phyloP scores from a whole-genome alignment of 2,113 vertebrate genomes.

The Anolis carolinensis region DNA sequence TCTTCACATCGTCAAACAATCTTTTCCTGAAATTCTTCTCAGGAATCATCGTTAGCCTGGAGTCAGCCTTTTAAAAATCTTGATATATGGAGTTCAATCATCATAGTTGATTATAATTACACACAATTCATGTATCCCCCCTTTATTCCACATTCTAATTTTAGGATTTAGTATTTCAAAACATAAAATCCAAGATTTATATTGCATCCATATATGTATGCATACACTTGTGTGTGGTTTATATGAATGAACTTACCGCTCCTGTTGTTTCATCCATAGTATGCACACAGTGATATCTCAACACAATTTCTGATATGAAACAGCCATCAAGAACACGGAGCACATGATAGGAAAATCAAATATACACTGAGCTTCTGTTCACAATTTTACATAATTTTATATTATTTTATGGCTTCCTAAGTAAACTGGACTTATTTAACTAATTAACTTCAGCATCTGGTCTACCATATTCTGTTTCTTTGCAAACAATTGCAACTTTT shows the following conservation, averaged over 20 bases:
- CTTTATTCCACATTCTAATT: not conserved
- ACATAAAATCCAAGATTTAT: slow-evolving; percentile 17
- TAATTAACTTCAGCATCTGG: slow-evolving; percentile 29
- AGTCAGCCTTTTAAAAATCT: not conserved
- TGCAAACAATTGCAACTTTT: slow-evolving; percentile 56
- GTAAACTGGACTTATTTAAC: slow-evolving; percentile 8
- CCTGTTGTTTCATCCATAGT: slow-evolving; percentile 3
- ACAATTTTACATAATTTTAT: slow-evolving; percentile 40
- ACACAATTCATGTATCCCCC: not conserved
- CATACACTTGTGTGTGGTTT: not conserved
- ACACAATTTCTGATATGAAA: slow-evolving; percentile 39
- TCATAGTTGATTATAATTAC: not conserved
- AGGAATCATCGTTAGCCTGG: not conserved
- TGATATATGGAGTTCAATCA: not conserved
- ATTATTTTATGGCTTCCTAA: slow-evolving; percentile 44
- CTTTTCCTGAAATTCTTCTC: not conserved
- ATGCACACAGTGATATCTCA: slow-evolving; percentile 6
- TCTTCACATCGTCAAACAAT: not conserved
- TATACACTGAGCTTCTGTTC: slow-evolving; percentile 30
- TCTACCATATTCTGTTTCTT: slow-evolving; percentile 50
- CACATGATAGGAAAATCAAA: slow-evolving; percentile 32
- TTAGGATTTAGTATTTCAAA: not conserved
- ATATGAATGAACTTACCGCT: slow-evolving; percentile 16
- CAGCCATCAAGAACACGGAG: slow-evolving; percentile 14
- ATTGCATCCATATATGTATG: slow-evolving; percentile 4